phyloP scores from a whole-genome alignment of 1,140 invertebrate species.

The Drosophila pallidifrons region DNA sequence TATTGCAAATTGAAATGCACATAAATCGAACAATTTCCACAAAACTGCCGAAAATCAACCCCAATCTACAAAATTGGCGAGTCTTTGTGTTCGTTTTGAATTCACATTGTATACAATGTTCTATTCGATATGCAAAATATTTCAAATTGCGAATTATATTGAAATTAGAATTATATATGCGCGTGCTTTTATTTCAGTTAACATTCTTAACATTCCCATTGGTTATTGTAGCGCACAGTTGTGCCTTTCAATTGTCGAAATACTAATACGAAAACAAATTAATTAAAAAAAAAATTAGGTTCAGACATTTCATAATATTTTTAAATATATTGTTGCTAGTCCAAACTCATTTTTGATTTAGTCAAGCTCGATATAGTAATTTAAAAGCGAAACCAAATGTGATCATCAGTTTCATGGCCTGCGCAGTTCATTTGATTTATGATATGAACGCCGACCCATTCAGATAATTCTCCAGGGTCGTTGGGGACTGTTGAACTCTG shows the following conservation, averaged over 20 bases:
- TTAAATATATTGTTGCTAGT: neutral
- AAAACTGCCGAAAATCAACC: neutral
- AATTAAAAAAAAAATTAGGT: too few relatives aligned
- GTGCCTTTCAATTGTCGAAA: too few relatives aligned
- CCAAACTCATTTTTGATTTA: neutral
- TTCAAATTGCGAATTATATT: neutral
- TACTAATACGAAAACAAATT: too few relatives aligned
- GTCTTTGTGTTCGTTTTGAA: neutral
- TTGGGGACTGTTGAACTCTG: constrained; percentile 2
- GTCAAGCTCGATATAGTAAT: neutral
- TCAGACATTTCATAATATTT: neutral
- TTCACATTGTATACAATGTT: neutral
- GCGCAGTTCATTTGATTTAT: constrained; percentile 6
- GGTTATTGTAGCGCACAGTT: too few relatives aligned
- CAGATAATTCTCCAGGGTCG: constrained; percentile 6
- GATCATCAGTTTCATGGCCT: neutral
- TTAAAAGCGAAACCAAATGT: neutral
- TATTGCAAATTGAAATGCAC: neutral
- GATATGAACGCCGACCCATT: constrained; percentile 7
- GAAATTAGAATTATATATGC: neutral
- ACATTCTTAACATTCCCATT: too few relatives aligned
- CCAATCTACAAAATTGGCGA: neutral
- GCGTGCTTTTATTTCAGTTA: neutral
- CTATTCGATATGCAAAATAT: neutral
- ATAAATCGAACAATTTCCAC: neutral